Evolutionary conservation across 2,888 invertebrate genomes (phyloP).

Genomic region (Tetheella fluctuosa): DNA sequence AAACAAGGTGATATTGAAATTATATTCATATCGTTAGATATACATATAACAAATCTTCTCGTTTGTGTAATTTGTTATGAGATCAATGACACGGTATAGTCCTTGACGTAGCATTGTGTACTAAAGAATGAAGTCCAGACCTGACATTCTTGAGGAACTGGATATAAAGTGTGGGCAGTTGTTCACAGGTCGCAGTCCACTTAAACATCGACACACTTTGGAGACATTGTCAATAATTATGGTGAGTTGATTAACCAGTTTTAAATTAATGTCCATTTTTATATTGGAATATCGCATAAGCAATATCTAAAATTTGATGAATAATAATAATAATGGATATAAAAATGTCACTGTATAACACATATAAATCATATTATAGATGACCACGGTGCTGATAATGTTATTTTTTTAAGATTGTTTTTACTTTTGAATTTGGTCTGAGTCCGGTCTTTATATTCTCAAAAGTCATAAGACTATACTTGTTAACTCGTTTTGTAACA

Average conservation of each 20-base stretch:
- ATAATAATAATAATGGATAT: not conserved
- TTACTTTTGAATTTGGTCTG: no score
- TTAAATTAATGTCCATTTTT: constrained; percentile 17
- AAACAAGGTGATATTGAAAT: not conserved
- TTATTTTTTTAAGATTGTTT: no score
- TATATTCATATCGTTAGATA: not conserved
- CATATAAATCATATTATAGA: no score
- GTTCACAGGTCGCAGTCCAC: constrained; percentile 63
- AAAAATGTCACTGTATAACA: not conserved
- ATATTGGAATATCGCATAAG: not conserved
- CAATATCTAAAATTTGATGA: not conserved
- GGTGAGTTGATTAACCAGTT: constrained; percentile 66
- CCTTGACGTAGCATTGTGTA: constrained; percentile 63
- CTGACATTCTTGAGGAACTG: constrained; percentile 75
- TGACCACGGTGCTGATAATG: no score
- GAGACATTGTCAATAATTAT: constrained; percentile 64
- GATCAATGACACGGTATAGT: constrained; percentile 65
- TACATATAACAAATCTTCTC: not conserved
- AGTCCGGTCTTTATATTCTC: no score
- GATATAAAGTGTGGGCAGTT: constrained; percentile 71
- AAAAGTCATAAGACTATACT: no score
- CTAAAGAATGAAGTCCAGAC: constrained; percentile 79
- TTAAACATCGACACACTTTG: constrained; percentile 51
- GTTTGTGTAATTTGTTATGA: constrained; percentile 47
- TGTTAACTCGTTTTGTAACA: no score